Conservation (phyloP, 2,113 vertebrate genomes). For the Lutjanus erythropterus region DNA sequence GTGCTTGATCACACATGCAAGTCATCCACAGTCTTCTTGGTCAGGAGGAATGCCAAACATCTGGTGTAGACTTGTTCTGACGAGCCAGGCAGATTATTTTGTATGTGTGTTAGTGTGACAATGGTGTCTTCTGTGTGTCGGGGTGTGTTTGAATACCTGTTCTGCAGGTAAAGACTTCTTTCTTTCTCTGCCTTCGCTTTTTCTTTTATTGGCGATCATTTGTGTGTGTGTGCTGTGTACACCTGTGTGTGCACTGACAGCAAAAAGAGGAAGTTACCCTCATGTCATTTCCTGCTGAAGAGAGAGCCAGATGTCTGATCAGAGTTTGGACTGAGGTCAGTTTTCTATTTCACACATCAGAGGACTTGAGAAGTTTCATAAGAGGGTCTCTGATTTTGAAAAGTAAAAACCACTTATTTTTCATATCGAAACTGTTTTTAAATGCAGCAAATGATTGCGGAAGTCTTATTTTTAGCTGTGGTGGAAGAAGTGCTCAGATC, state of each 20-base stretch:
- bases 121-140: not conserved
- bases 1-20: not conserved
- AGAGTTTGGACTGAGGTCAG: not conserved
- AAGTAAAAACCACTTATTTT: no score
- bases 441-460: not conserved
- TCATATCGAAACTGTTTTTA: not conserved
- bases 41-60: slow-evolving; percentile 62
- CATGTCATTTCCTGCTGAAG: slow-evolving; percentile 30
- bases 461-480: no score
- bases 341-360: not conserved
- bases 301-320: slow-evolving; percentile 26
- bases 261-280: slow-evolving; percentile 46
- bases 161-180: slow-evolving; percentile 33
- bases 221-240: slow-evolving; percentile 10
- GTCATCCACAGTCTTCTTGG: not conserved
- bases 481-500: no score
- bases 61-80: slow-evolving; percentile 53
- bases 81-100: slow-evolving; percentile 1
- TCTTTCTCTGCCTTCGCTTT: not conserved
- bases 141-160: slow-evolving; percentile 59
- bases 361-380: not conserved
- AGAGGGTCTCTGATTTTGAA: not conserved
- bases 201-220: slow-evolving; percentile 6
- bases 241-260: not conserved
- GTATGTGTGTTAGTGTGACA: slow-evolving; percentile 20